phyloP scores from a whole-genome alignment of 1,140 invertebrate genomes.

The Drosophila mojavensis region DNA sequence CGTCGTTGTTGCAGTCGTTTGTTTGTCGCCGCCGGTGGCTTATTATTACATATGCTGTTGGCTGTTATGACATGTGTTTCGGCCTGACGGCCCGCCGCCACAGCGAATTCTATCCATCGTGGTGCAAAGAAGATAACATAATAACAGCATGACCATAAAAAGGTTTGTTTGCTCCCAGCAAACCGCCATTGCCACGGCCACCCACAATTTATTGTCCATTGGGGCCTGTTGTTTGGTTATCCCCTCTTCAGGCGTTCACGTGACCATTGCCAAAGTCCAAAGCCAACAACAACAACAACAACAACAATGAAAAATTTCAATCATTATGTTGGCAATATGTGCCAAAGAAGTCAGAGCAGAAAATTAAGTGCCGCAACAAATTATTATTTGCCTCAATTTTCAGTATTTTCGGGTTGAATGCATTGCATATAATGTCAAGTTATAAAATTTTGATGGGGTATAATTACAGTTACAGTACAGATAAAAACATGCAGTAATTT shows the following conservation, averaged over 20 bases:
- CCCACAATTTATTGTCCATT: conserved; percentile 52
- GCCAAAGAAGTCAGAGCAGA: not conserved
- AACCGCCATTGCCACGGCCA: conserved; percentile 33
- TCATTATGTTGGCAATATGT: conserved; percentile 27
- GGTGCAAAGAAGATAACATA: conserved; percentile 57
- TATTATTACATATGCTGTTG: conserved; percentile 66
- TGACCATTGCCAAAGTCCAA: conserved; percentile 22
- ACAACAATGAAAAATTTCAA: conserved; percentile 31
- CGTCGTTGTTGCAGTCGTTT: conserved; percentile 21
- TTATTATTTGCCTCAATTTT: conserved; percentile 7
- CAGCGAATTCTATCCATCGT: not conserved
- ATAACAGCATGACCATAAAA: conserved; percentile 67
- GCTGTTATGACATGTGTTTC: conserved; percentile 58
- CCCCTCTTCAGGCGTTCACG: conserved; percentile 13
- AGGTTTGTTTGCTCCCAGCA: conserved; percentile 56
- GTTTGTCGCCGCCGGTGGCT: conserved; percentile 47
- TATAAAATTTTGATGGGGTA: too few relatives aligned
- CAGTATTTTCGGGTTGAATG: too few relatives aligned
- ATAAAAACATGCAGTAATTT: too few relatives aligned
- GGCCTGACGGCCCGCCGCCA: conserved; percentile 5
- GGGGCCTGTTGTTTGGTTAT: conserved; percentile 19
- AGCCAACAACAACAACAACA: conserved; percentile 1
- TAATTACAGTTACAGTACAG: too few relatives aligned
- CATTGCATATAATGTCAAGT: too few relatives aligned
- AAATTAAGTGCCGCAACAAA: not conserved